phyloP scores from a whole-genome alignment of 2,888 invertebrate genomes.

The Epinotia brunnichana region DNA sequence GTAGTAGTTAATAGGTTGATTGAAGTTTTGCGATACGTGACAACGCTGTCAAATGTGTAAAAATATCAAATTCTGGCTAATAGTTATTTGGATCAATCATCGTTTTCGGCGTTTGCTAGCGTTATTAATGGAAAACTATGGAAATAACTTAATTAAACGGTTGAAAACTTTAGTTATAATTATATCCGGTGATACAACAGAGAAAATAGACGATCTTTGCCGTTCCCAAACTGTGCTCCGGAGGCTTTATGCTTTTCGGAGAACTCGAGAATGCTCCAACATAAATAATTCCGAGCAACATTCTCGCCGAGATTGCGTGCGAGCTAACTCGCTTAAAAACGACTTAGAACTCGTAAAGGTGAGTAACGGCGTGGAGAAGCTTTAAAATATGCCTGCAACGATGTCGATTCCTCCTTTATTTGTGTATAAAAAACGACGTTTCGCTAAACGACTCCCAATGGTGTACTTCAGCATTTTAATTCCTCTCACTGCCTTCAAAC shows the following conservation, averaged over 20 bases:
- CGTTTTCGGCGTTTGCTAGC: too few species aligned
- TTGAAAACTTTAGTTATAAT: not conserved
- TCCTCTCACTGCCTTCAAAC: not conserved
- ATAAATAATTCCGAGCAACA: slow-evolving; percentile 66
- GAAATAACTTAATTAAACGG: too few species aligned
- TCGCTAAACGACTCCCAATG: slow-evolving; percentile 35
- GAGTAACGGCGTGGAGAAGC: slow-evolving; percentile 62
- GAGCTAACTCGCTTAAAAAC: slow-evolving; percentile 73
- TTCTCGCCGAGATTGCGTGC: slow-evolving; percentile 74
- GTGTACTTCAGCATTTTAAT: slow-evolving; percentile 5
- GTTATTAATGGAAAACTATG: too few species aligned
- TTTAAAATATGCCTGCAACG: slow-evolving; percentile 61
- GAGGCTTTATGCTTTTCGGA: slow-evolving; percentile 21
- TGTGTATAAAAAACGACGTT: slow-evolving; percentile 38
- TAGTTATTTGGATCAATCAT: too few species aligned
- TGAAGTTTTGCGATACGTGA: too few species aligned
- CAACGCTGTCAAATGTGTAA: too few species aligned
- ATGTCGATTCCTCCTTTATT: slow-evolving; percentile 52
- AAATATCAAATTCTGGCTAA: too few species aligned
- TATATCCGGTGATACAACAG: slow-evolving; percentile 7
- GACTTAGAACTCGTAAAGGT: slow-evolving; percentile 75
- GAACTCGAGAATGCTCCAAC: slow-evolving; percentile 52
- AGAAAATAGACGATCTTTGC: not conserved
- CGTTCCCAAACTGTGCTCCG: not conserved
- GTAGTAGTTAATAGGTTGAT: too few species aligned